Base-by-base conservation (phyloP, 2,113 vertebrate genomes). In the Entelurus aequoreus region DNA sequence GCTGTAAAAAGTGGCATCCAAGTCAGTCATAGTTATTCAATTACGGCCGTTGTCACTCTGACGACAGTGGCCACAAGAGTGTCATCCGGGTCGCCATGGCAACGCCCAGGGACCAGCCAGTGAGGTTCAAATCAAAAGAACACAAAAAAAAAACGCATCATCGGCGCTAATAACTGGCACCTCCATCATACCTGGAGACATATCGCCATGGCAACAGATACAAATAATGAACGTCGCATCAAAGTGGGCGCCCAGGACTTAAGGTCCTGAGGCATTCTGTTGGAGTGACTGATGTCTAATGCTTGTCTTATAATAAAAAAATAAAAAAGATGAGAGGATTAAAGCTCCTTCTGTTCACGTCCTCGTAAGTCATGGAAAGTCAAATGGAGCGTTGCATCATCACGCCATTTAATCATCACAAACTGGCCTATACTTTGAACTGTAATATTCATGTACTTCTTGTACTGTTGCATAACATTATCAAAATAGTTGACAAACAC, bases 321-420 rank as follows among this genome's bases (percentile, higher is more conserved):
- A 12, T 10, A 12, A 53, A 53, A 80, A 74, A 77, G 72, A 76
- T 70, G 76, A 75, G 75, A 77, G 78, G 84, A 84, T 87, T 84
- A 84, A 35, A n/a, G 60, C 72, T 14, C 71, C 69, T 63, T 81
- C 82, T 86, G 82, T 69, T 84, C 75, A 69, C 72, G 56, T 83
- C 77, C 84, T 84, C 83, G 76, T 85, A 84, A 87, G 78, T 85
- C 76, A 78, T 47, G 71, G 8, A 9, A 42, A 42, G 54, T 84
- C 84, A 83, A 80, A 78, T 82, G 86, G 82, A 68, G 69, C 55
- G 73, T 84, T 86, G 28, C 28, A 28, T 28, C 82, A 84, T 86
- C 84, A 86, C 68, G 28, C 77, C 77, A 77, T 86, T 82, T 77
- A 86, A 87, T 87, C 84, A 75, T 77, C 74, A 52, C 63, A 53